These are phyloP conservation scores for Dermatemys mawii DNA, from an alignment of 2,113 vertebrate species.

Conservation along the genomic window DNA sequence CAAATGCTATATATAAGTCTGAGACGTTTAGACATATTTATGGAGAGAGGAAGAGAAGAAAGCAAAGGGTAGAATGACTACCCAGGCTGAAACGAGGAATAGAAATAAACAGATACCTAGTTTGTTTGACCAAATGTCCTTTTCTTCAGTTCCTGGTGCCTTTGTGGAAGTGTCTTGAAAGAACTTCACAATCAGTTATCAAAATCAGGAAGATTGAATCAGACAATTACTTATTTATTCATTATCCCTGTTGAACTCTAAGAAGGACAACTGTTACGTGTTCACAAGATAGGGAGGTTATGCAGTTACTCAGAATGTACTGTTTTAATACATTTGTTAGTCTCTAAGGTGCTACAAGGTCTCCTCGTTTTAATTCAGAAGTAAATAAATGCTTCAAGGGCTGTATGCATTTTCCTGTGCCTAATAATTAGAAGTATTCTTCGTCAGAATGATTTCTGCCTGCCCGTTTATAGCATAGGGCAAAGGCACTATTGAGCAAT, in stretches of 20 bases:
- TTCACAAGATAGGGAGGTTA: background rate
- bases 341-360: no score
- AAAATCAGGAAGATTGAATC: background rate
- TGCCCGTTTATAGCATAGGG: background rate
- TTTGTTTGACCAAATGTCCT: background rate
- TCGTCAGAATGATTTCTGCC: background rate
- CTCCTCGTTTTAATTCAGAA: background rate
- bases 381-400: background rate
- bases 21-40: background rate
- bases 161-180: background rate
- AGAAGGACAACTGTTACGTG: background rate
- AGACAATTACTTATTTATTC: background rate
- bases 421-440: background rate
- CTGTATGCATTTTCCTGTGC: background rate
- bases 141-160: background rate
- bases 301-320: background rate
- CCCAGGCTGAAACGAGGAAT: background rate
- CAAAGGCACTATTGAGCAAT: background rate
- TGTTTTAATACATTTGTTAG: background rate
- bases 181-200: background rate
- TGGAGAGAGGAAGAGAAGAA: background rate
- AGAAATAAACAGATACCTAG: background rate
- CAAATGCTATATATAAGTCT: background rate
- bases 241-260: background rate
- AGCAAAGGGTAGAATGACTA: background rate